Base-by-base conservation (phyloP, 2,888 invertebrate genomes). In the Lissocephala sabroskyi region DNA sequence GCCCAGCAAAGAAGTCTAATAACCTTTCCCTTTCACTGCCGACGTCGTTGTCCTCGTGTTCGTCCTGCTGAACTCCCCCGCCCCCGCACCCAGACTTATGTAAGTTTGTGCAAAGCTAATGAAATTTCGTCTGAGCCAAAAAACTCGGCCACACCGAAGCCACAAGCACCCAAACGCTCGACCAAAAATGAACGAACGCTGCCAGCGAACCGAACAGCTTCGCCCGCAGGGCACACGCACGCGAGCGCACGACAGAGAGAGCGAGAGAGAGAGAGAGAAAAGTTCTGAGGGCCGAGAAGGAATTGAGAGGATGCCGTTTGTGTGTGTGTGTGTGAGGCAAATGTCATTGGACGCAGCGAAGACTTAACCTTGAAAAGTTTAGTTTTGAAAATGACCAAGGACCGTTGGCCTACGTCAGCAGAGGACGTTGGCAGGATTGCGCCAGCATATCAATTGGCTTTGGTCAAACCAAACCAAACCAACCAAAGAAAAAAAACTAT, bases 311-410 rank as follows among this genome's bases (percentile, higher is more conserved):
- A 43, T 23, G 23, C 7, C 55, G 53, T 42, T 45, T n/a, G 32
- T 13, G 14, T 32, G 32, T 32, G 23, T 23, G 23, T 23, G 23
- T 23, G 23, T 35, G 35, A 10, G 30, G 35, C 45, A 61, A 68
- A 68, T 78, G 80, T 77, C 79, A 79, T 77, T 79, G 79, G 61
- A 62, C 80, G 68, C 59, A 47, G 65, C 55, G 56, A 59, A 65
- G 66, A 67, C 61, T 74, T 80, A 79, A 79, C 80, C 80, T 79
- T 80, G 79, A 79, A 74, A 75, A 70, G 64, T 70, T 75, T 56
- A 60, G 57, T 56, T 49, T 35, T 16, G n/a, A n/a, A n/a, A n/a
- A n/a, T n/a, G n/a, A n/a, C n/a, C n/a, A n/a, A n/a, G n/a, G n/a
- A n/a, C n/a, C n/a, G n/a, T n/a, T n/a, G n/a, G n/a, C n/a, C n/a